A percentile compares a stretch with the other conserved stretches of the same genome.
Conservation (phyloP, 2,888 invertebrate genomes). For the Orthosia cruda region DNA sequence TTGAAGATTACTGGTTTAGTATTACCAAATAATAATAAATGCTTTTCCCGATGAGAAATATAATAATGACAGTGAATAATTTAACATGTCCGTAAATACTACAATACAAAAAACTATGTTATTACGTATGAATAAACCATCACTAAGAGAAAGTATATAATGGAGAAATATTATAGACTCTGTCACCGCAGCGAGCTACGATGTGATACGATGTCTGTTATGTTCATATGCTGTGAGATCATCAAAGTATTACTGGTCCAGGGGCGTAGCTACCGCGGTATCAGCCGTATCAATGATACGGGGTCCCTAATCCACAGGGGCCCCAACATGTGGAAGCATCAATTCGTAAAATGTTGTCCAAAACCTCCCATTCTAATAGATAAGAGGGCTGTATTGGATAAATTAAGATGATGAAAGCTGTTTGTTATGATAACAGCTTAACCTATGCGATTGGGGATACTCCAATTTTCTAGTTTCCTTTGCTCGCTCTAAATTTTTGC, state of each 20-base stretch:
- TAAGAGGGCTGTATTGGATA: too few relatives aligned
- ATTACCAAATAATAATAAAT: conserved; percentile 64
- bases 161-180: conserved; percentile 56
- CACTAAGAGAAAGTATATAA: conserved; percentile 58
- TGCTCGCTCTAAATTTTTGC: too few relatives aligned
- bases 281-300: too few relatives aligned
- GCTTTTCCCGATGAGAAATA: conserved; percentile 61
- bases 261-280: too few relatives aligned
- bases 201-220: conserved; percentile 2
- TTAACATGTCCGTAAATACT: conserved; percentile 62
- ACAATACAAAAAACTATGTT: conserved; percentile 64
- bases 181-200: conserved; percentile 37
- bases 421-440: too few relatives aligned
- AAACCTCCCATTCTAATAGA: too few relatives aligned
- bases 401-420: too few relatives aligned
- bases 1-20: conserved; percentile 62
- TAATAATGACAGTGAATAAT: conserved; percentile 59
- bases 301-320: too few relatives aligned
- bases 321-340: too few relatives aligned
- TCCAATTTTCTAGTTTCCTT: too few relatives aligned
- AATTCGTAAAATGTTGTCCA: too few relatives aligned
- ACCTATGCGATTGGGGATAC: too few relatives aligned
- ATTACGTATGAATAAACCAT: conserved; percentile 73
- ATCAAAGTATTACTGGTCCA: conserved; percentile 26
- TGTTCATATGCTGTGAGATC: conserved; percentile 51